These are phyloP conservation scores for Mythimna albipuncta DNA, from an alignment of 2,888 invertebrate genomes.

Conservation along the genomic window DNA sequence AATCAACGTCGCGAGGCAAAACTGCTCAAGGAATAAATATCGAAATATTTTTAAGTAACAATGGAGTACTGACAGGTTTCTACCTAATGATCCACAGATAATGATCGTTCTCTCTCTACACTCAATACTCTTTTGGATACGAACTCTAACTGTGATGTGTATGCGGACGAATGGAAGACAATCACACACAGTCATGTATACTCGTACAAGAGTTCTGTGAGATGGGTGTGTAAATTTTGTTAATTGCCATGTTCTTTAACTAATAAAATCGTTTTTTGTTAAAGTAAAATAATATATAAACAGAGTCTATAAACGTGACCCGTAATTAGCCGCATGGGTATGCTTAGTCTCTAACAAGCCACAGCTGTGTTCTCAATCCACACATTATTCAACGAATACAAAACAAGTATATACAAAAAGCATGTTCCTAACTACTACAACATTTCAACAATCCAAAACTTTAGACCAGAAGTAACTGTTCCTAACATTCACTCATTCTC, in stretches of 20 bases:
- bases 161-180: too few relatives aligned
- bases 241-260: too few relatives aligned
- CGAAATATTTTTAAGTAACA: neutral
- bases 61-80: neutral
- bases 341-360: neutral
- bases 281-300: too few relatives aligned
- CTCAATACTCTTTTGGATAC: neutral
- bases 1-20: neutral
- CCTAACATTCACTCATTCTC: neutral
- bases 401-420: neutral
- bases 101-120: too few relatives aligned
- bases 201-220: too few relatives aligned
- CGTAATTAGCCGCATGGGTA: too few relatives aligned
- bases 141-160: too few relatives aligned
- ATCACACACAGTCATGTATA: too few relatives aligned
- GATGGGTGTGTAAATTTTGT: too few relatives aligned
- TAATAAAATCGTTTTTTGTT: too few relatives aligned
- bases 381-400: neutral
- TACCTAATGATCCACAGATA: too few relatives aligned
- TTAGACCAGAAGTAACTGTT: slow-evolving; percentile 24
- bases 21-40: neutral
- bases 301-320: too few relatives aligned
- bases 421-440: neutral
- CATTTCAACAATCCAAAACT: neutral
- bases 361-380: neutral